Percentiles rank a stretch among this genome's conserved stretches.
Conservation (phyloP, 1,140 invertebrate genomes). For the Lethocerus indicus region DNA sequence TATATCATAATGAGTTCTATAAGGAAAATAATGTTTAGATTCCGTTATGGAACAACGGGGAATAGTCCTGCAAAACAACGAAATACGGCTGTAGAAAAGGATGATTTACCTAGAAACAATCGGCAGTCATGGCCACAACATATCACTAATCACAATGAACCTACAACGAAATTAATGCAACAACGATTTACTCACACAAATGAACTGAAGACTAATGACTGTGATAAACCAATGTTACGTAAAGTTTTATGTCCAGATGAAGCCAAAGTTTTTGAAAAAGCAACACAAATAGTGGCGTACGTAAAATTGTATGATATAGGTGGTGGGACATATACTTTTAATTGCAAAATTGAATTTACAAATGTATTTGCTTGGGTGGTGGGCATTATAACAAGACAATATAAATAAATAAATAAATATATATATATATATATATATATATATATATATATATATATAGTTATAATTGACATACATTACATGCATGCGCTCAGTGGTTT, state of each 20-base stretch:
- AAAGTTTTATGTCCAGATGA: conserved; percentile 34
- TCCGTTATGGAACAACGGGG: conserved; percentile 10
- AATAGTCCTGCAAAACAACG: conserved; percentile 2
- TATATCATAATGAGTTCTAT: no score
- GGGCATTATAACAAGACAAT: not conserved
- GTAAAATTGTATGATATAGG: no score
- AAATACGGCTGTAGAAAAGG: no score
- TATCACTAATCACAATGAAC: not conserved
- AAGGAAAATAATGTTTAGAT: conserved; percentile 12
- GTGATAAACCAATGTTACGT: conserved; percentile 25
- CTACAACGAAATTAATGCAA: conserved; percentile 22
- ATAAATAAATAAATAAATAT: no score
- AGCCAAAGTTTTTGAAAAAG: conserved; percentile 59
- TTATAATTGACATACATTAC: not conserved
- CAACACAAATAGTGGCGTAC: conserved; percentile 72
- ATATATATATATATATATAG: not conserved
- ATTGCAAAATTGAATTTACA: not conserved
- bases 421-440: not conserved
- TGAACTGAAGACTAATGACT: conserved; percentile 26
- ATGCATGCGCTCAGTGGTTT: no score
- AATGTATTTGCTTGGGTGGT: conserved; percentile 12
- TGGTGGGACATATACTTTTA: no score
- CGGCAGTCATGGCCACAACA: not conserved
- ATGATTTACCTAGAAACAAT: not conserved
- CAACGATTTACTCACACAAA: not conserved